These are phyloP conservation scores for Paracanthobrama guichenoti DNA, from an alignment of 2,113 vertebrate species.

Conservation along the genomic window DNA sequence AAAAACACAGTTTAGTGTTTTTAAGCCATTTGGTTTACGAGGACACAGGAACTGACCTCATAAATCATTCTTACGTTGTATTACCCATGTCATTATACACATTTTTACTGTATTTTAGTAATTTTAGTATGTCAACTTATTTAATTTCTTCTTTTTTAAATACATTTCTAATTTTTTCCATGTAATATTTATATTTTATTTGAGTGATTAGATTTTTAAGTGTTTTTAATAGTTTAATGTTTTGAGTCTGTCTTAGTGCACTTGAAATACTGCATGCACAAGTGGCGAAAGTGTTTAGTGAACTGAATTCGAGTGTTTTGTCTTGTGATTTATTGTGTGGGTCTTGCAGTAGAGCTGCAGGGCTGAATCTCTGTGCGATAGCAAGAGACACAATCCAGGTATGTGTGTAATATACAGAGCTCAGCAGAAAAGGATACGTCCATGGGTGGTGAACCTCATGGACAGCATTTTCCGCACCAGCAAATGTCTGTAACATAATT, in stretches of 20 bases:
- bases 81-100: too few relatives aligned
- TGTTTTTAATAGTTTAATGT: not conserved
- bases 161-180: too few relatives aligned
- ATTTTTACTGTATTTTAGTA: too few relatives aligned
- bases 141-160: too few relatives aligned
- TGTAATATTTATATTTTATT: too few relatives aligned
- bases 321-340: conserved; percentile 16
- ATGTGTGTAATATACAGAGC: conserved; percentile 1
- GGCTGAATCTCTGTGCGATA: not conserved
- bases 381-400: not conserved
- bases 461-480: conserved; percentile 22
- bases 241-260: not conserved
- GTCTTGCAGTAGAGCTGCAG: not conserved
- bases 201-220: too few relatives aligned
- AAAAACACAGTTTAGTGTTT: too few relatives aligned
- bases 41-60: too few relatives aligned
- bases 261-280: conserved; percentile 1
- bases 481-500: conserved; percentile 34
- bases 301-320: not conserved
- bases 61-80: too few relatives aligned
- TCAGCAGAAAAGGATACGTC: conserved; percentile 20
- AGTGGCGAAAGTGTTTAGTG: not conserved
- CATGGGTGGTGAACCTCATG: conserved; percentile 15
- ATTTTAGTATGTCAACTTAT: too few relatives aligned
- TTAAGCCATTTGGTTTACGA: too few relatives aligned